phyloP scores from a whole-genome alignment of 2,797 vertebrate genomes.

The Urosaurus nigricauda region DNA sequence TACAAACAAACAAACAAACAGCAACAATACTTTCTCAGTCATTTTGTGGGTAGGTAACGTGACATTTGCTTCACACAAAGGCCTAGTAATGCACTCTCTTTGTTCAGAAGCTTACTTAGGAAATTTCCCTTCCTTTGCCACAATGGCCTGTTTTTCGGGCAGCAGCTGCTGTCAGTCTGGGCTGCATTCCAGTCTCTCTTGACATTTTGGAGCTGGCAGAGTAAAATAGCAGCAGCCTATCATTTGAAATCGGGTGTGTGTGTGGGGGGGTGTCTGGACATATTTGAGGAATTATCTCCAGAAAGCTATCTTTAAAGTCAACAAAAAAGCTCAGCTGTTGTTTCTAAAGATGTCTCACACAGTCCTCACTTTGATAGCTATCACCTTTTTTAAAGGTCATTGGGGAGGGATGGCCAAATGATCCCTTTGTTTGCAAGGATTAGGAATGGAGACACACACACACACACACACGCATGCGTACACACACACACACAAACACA shows the following conservation, averaged over 20 bases:
- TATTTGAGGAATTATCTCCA: slow-evolving; percentile 43
- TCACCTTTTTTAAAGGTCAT: slow-evolving; percentile 55
- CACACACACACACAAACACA: too few relatives aligned
- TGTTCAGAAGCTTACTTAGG: slow-evolving; percentile 7
- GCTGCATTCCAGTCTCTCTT: slow-evolving; percentile 31
- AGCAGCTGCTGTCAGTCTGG: slow-evolving; percentile 18
- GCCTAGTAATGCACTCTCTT: background rate
- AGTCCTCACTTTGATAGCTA: slow-evolving; percentile 45
- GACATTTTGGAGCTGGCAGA: slow-evolving; percentile 41
- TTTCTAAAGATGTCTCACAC: slow-evolving; percentile 41
- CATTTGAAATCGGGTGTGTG: background rate
- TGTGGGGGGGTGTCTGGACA: slow-evolving; percentile 1
- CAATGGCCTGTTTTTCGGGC: slow-evolving; percentile 22
- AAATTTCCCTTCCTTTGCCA: background rate
- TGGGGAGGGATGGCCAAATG: background rate
- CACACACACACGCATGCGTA: too few relatives aligned
- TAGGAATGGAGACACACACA: background rate
- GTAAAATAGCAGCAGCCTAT: slow-evolving; percentile 18
- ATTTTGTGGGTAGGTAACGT: background rate
- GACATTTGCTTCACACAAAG: background rate
- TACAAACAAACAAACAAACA: background rate
- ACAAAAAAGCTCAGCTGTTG: slow-evolving; percentile 57
- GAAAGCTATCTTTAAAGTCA: slow-evolving; percentile 57
- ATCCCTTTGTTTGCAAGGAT: slow-evolving; percentile 24
- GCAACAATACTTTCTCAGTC: background rate